Base-by-base conservation (phyloP, 2,888 invertebrate species). In the Pomacea canaliculata region DNA sequence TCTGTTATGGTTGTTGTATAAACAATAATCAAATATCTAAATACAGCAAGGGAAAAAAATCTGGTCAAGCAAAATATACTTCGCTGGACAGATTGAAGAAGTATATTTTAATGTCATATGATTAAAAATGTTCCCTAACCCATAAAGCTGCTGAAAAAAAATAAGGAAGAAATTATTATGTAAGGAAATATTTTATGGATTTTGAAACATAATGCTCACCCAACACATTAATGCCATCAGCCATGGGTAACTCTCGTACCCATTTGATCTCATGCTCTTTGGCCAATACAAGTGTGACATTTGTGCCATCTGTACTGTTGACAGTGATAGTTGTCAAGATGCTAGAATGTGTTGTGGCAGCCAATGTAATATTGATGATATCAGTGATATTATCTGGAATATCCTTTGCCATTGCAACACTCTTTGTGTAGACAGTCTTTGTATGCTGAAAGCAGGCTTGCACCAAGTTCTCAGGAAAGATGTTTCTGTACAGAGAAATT, bases 171-270 rank as follows among this genome's bases (percentile, higher is more conserved):
- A 23, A 23, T 23, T 23, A 0, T 23, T 23, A 23, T 23, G 23
- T 23, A 23, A 23, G 23, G 23, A 23, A 23, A 23, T 23, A 23
- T 23, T 23, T 23, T 23, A 23, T 23, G 23, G 23, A 23, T 23
- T 23, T 23, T 23, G 23, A 23, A 23, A 23, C 23, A 23, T 23
- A 23, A 23, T 37, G 80, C 84, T 82, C 83, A 92, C 93, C 94
- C 89, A 94, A 91, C 23, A 94, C 93, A 86, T 94, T 94, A 78
- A 93, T 94, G 67, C 94, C 94, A 82, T 93, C 92, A n/a, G 82
- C 83, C 81, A 84, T 83, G 10, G 83, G 82, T 46, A 84, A 76
- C 3, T 79, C 76, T 16, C 84, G 80, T 18, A 77, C 70, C 80
- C 80, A 80, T 51, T 80, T 78, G 37, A 76, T 79, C 49, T 82